These are phyloP conservation scores for Orestias chungarensis DNA, from an alignment of 2,797 vertebrate genomes.

Conservation along the genomic window DNA sequence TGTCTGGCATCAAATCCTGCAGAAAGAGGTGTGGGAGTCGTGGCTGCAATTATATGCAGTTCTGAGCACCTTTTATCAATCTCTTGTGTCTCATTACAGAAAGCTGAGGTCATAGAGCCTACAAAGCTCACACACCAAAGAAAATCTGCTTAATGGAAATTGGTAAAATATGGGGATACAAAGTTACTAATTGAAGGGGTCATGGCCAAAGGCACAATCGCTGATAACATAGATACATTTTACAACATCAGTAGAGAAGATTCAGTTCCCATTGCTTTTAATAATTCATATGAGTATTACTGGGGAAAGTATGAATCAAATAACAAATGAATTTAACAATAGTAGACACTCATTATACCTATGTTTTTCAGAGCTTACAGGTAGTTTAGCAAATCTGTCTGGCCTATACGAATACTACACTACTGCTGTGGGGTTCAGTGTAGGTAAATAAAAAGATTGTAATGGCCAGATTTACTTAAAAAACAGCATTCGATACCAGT, in stretches of 20 bases:
- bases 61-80: conserved; percentile 73
- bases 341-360: conserved; percentile 26
- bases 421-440: conserved; percentile 20
- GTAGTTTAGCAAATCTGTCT: conserved; percentile 23
- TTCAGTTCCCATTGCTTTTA: conserved; percentile 30
- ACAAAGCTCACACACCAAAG: conserved; percentile 43
- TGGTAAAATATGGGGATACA: conserved; percentile 54
- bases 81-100: conserved; percentile 72
- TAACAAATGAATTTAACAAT: conserved; percentile 41
- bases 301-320: conserved; percentile 27
- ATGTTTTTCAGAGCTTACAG: conserved; percentile 16
- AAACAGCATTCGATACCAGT: conserved; percentile 2
- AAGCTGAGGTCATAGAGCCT: conserved; percentile 50
- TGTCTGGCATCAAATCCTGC: conserved; percentile 70
- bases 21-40: conserved; percentile 66
- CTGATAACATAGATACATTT: conserved; percentile 24
- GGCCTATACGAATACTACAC: conserved; percentile 17
- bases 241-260: conserved; percentile 5
- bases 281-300: conserved; percentile 32
- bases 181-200: conserved; percentile 61
- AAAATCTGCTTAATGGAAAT: conserved; percentile 55
- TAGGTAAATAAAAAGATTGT: conserved; percentile 15
- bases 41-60: conserved; percentile 71
- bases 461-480: conserved; percentile 13
- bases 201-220: conserved; percentile 34